These are phyloP conservation scores for Ailuropoda melanoleuca DNA, from an alignment of 2,113 vertebrate species.

Conservation along the genomic window DNA sequence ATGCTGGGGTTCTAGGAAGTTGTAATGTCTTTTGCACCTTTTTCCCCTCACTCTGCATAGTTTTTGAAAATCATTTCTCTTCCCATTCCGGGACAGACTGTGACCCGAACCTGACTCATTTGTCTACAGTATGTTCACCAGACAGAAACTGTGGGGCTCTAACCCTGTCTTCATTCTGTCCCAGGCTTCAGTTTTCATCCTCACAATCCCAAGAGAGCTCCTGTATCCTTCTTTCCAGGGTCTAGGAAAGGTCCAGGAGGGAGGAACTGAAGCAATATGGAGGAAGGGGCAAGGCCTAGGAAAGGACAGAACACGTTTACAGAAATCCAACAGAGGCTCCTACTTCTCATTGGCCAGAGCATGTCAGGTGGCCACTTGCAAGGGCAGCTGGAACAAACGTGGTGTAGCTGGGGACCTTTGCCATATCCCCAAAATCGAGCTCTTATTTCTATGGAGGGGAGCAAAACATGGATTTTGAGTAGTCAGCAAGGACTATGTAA, in stretches of 20 bases:
- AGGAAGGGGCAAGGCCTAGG: neutral
- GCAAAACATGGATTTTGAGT: neutral
- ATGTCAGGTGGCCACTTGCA: neutral
- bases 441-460: neutral
- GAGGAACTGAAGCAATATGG: neutral
- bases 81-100: neutral
- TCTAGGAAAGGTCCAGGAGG: neutral
- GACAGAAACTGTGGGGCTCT: neutral
- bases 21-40: neutral
- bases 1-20: neutral
- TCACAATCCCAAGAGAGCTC: neutral
- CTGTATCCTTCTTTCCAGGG: neutral
- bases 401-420: neutral
- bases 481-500: neutral
- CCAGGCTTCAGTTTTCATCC: neutral
- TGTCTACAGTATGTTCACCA: neutral
- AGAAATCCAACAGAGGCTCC: neutral
- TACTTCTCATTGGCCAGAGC: neutral
- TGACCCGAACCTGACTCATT: neutral
- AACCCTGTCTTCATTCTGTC: neutral
- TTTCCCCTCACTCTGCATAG: neutral
- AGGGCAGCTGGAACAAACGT: neutral
- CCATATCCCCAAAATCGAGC: neutral
- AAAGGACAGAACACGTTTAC: neutral
- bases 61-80: neutral